Percentiles rank a stretch among this genome's conserved stretches.
Evolutionary conservation across 2,797 vertebrate genomes (phyloP).

Genomic region (Ataeniobius toweri): DNA sequence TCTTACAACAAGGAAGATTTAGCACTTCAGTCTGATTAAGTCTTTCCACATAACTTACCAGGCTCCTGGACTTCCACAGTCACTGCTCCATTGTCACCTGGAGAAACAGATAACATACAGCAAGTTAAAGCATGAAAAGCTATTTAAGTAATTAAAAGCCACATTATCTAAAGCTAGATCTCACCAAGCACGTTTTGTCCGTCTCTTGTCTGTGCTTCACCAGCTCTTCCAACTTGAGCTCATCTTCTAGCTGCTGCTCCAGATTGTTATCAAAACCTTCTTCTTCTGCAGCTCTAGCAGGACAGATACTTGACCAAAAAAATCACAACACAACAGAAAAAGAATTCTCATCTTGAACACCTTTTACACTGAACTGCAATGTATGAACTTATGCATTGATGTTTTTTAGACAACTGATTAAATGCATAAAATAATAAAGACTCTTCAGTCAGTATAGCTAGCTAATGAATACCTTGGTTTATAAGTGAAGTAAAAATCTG

Average conservation of each 20-base stretch:
- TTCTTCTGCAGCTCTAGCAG: constrained; percentile 79
- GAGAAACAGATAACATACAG: constrained; percentile 41
- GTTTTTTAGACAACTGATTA: neutral
- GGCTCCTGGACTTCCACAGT: constrained; percentile 80
- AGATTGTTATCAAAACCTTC: constrained; percentile 90
- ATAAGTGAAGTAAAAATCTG: constrained; percentile 88
- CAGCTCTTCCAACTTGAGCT: constrained; percentile 91
- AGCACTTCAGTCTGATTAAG: neutral
- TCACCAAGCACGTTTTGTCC: constrained; percentile 92
- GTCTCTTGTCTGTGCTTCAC: constrained; percentile 88
- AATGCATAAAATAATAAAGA: neutral
- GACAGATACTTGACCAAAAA: constrained; percentile 2
- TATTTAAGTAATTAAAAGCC: constrained; percentile 9
- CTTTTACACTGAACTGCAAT: neutral
- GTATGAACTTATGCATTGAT: neutral
- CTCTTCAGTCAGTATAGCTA: neutral
- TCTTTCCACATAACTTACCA: constrained; percentile 80
- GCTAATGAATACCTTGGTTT: constrained; percentile 82
- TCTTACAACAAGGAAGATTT: neutral
- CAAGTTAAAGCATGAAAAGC: constrained; percentile 12
- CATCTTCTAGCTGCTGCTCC: constrained; percentile 89
- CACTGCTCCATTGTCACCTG: constrained; percentile 97
- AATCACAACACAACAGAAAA: constrained; percentile 6
- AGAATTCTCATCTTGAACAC: neutral
- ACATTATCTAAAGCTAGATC: constrained; percentile 21